A percentile compares a stretch with the other conserved stretches of the same genome.
phyloP scores from a whole-genome alignment of 1,140 invertebrate genomes.

The Drosophila bocki region DNA sequence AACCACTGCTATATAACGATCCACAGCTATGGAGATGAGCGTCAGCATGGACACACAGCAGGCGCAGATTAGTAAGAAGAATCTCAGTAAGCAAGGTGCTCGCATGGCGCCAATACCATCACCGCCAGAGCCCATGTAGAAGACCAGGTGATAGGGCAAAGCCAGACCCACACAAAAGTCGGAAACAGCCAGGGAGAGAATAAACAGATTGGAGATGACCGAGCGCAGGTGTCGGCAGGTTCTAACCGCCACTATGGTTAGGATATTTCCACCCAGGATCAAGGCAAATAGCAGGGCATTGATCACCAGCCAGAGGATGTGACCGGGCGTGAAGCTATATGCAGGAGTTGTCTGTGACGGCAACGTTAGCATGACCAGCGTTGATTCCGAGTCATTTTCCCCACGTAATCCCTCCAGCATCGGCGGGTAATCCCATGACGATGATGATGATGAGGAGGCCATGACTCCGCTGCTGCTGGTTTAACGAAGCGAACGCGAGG shows the following conservation, averaged over 20 bases:
- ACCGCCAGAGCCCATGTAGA: slow-evolving; percentile 87
- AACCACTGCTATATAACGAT: slow-evolving; percentile 93
- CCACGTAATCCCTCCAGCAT: neutral
- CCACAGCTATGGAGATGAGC: slow-evolving; percentile 92
- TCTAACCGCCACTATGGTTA: slow-evolving; percentile 90
- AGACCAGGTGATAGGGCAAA: slow-evolving; percentile 90
- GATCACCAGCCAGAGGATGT: slow-evolving; percentile 87
- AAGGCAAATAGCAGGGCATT: slow-evolving; percentile 88
- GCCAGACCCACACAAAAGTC: slow-evolving; percentile 90
- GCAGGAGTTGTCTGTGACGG: neutral
- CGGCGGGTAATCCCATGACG: slow-evolving; percentile 16
- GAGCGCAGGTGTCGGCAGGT: slow-evolving; percentile 88
- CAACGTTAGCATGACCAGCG: neutral
- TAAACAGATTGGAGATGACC: slow-evolving; percentile 88
- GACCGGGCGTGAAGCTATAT: slow-evolving; percentile 5
- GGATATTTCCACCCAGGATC: slow-evolving; percentile 89
- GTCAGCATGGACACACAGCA: slow-evolving; percentile 92
- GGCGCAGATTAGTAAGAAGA: slow-evolving; percentile 90
- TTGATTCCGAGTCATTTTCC: neutral
- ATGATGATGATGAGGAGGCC: slow-evolving; percentile 5
- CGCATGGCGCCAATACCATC: slow-evolving; percentile 87
- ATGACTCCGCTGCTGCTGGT: slow-evolving; percentile 8
- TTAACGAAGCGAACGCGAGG: slow-evolving; percentile 56
- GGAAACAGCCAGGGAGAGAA: slow-evolving; percentile 90
- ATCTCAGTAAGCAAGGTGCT: slow-evolving; percentile 88